phyloP scores from a whole-genome alignment of 2,888 invertebrate species.

The Caenorhabditis imperialis region DNA sequence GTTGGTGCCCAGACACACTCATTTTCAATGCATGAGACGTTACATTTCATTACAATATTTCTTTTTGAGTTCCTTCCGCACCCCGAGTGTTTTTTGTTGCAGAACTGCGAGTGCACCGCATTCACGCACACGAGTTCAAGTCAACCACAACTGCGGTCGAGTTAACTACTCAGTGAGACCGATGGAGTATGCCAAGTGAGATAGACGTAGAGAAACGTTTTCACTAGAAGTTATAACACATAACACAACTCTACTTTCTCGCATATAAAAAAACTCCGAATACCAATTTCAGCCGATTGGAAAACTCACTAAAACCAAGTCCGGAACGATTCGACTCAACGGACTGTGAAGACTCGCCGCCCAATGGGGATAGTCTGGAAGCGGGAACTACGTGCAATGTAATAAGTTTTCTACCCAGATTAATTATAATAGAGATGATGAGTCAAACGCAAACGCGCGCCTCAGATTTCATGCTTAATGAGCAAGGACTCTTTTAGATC shows the following conservation, averaged over 20 bases:
- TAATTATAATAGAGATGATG: slow-evolving; percentile 14
- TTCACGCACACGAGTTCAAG: slow-evolving; percentile 62
- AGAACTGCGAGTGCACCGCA: slow-evolving; percentile 68
- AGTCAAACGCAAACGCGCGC: too few species aligned
- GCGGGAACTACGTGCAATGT: slow-evolving; percentile 51
- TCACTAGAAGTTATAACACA: too few species aligned
- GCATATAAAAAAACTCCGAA: too few species aligned
- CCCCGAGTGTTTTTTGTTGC: slow-evolving; percentile 16
- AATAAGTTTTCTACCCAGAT: slow-evolving; percentile 22
- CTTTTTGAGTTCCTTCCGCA: slow-evolving; percentile 3
- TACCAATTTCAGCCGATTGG: slow-evolving; percentile 44
- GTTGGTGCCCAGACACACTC: slow-evolving; percentile 23
- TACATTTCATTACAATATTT: slow-evolving; percentile 1
- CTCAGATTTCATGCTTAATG: slow-evolving; percentile 22
- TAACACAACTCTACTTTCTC: too few species aligned
- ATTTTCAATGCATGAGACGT: slow-evolving; percentile 31
- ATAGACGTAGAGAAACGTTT: background rate
- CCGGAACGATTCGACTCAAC: slow-evolving; percentile 59
- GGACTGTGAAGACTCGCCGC: slow-evolving; percentile 66
- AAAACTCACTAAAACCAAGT: slow-evolving; percentile 44
- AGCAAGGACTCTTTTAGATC: slow-evolving; percentile 31
- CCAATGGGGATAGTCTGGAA: slow-evolving; percentile 61
- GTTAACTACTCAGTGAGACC: slow-evolving; percentile 69
- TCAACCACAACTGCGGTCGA: slow-evolving; percentile 60
- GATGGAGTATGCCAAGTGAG: slow-evolving; percentile 59